These are phyloP conservation scores for Microplitis deprimator DNA, from an alignment of 2,888 invertebrate genomes.

Conservation along the genomic window DNA sequence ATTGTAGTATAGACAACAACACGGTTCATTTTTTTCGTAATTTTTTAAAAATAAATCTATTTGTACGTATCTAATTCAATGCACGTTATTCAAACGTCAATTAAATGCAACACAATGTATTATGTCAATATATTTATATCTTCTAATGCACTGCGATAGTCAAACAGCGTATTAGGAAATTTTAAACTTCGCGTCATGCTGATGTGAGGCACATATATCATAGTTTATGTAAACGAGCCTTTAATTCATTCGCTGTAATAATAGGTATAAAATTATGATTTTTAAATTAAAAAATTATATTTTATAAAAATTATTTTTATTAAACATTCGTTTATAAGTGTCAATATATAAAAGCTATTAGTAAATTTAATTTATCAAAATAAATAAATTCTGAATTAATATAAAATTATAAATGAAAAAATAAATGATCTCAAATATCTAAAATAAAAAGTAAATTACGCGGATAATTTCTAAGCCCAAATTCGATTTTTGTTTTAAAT, in stretches of 20 bases:
- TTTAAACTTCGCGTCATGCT: neutral
- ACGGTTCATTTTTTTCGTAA: neutral
- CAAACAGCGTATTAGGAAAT: neutral
- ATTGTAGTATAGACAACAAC: constrained; percentile 60
- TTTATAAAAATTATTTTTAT: neutral
- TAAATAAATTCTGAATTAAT: neutral
- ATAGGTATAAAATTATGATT: neutral
- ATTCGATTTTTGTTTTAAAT: too few relatives aligned
- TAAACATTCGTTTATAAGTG: neutral
- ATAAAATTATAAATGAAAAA: too few relatives aligned
- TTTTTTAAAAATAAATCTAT: neutral
- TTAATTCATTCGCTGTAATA: neutral
- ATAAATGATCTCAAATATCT: too few relatives aligned
- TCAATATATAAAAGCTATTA: neutral
- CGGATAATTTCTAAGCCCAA: too few relatives aligned
- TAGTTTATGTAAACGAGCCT: neutral
- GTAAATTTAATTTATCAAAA: neutral
- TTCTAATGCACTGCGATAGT: neutral
- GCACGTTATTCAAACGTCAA: neutral
- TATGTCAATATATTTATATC: neutral
- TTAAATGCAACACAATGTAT: neutral
- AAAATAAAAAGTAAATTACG: too few relatives aligned
- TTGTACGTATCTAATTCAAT: neutral
- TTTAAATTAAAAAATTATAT: neutral
- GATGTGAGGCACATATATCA: neutral